These are phyloP conservation scores for Oncopodura yosiiana DNA, from an alignment of 1,140 invertebrate species.

Conservation along the genomic window DNA sequence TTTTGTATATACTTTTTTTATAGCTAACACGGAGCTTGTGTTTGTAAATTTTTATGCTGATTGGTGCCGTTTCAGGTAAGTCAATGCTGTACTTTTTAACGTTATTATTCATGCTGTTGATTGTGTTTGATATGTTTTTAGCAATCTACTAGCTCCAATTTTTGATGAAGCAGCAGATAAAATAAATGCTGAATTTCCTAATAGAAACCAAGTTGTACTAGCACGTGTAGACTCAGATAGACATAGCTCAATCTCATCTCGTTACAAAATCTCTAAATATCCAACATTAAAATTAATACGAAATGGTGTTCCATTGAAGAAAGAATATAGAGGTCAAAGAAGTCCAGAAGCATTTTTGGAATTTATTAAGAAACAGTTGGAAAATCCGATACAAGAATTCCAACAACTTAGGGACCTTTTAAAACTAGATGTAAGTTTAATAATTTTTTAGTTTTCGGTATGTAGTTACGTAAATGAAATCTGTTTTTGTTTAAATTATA, in stretches of 20 bases:
- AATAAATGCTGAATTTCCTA: constrained; percentile 66
- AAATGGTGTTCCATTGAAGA: constrained; percentile 85
- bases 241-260: constrained; percentile 70
- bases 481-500: constrained; percentile 20
- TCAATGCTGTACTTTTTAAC: background rate
- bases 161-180: constrained; percentile 92
- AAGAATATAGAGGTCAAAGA: constrained; percentile 81
- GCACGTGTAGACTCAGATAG: constrained; percentile 95
- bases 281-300: constrained; percentile 93
- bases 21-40: constrained; percentile 88
- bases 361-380: constrained; percentile 78
- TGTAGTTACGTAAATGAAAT: background rate
- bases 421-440: constrained; percentile 56
- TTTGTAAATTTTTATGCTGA: constrained; percentile 99
- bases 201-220: constrained; percentile 75
- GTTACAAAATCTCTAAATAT: constrained; percentile 96
- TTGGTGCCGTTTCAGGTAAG: constrained; percentile 68
- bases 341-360: constrained; percentile 74
- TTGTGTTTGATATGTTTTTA: constrained; percentile 51
- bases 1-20: too few species aligned
- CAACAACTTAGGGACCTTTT: constrained; percentile 60
- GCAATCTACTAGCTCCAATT: constrained; percentile 89
- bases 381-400: constrained; percentile 78
- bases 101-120: constrained; percentile 39
- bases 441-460: constrained; percentile 1